A percentile compares a stretch with the other conserved stretches of the same genome.
These are phyloP conservation scores for Thunnus albacares DNA, from an alignment of 2,797 vertebrate species.

Conservation along the genomic window DNA sequence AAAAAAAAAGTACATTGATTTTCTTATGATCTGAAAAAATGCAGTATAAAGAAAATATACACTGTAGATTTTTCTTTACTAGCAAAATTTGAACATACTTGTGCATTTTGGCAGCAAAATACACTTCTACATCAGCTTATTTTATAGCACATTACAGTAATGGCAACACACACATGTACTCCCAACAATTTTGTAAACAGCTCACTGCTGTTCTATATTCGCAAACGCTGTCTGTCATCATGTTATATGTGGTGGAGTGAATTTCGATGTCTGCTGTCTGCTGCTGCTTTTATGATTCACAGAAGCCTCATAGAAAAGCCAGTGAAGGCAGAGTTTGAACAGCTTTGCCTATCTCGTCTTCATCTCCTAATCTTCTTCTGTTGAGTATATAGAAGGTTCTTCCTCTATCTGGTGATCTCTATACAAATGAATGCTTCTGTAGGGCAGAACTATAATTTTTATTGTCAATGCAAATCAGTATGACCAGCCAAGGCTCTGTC, in stretches of 20 bases:
- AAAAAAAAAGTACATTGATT: background rate
- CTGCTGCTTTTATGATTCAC: slow-evolving; percentile 27
- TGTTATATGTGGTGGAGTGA: background rate
- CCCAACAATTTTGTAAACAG: slow-evolving; percentile 21
- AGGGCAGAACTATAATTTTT: slow-evolving; percentile 17
- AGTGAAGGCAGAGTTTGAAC: slow-evolving; percentile 3
- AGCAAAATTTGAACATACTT: background rate
- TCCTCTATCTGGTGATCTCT: background rate
- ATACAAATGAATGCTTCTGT: slow-evolving; percentile 48
- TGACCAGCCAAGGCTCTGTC: background rate
- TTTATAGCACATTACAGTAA: background rate
- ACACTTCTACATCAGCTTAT: background rate
- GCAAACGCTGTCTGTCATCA: slow-evolving; percentile 29
- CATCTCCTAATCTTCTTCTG: slow-evolving; percentile 10
- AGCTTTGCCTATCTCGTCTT: slow-evolving; percentile 49
- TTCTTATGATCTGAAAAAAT: background rate
- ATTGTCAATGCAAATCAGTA: slow-evolving; percentile 66
- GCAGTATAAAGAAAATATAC: background rate
- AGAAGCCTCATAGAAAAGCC: slow-evolving; percentile 7
- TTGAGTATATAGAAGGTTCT: slow-evolving; percentile 3
- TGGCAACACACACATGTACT: background rate
- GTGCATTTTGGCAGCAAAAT: background rate
- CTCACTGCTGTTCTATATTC: slow-evolving; percentile 33
- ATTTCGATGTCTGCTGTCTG: slow-evolving; percentile 5
- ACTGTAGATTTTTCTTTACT: background rate